Evolutionary conservation across 2,888 invertebrate genomes (phyloP).

Genomic region (Mythimna lalbum): DNA sequence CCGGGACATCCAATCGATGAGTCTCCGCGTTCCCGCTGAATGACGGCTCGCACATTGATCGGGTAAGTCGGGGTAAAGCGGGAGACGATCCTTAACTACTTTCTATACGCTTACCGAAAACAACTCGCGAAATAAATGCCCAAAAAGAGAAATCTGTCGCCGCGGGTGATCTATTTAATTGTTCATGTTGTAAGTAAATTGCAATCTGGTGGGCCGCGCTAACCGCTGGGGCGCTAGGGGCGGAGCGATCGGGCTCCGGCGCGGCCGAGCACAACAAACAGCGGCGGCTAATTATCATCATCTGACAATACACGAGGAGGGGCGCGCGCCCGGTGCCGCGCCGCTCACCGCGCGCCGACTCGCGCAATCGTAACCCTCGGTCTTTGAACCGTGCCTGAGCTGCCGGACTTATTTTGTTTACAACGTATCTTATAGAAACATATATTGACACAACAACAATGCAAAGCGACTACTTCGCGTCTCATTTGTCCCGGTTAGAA

Average conservation of each 20-base stretch:
- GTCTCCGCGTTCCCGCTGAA: conserved; percentile 76
- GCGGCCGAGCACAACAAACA: conserved; percentile 62
- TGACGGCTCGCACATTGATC: conserved; percentile 86
- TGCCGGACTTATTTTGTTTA: conserved; percentile 76
- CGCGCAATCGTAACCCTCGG: conserved; percentile 74
- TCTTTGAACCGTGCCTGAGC: conserved; percentile 80
- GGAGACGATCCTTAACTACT: conserved; percentile 44
- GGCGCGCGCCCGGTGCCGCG: conserved; percentile 60
- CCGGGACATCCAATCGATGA: conserved; percentile 80
- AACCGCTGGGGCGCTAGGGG: conserved; percentile 28
- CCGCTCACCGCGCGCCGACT: conserved; percentile 59
- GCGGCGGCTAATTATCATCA: conserved; percentile 65
- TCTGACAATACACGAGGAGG: conserved; percentile 64
- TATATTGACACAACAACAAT: conserved; percentile 44
- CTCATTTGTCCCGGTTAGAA: conserved; percentile 1
- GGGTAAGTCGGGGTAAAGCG: conserved; percentile 78
- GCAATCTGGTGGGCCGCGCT: conserved; percentile 62
- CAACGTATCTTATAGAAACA: conserved; percentile 73
- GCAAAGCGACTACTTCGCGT: conserved; percentile 9
- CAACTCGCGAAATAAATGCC: conserved; percentile 49
- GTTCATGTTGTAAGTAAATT: conserved; percentile 41
- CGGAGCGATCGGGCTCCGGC: conserved; percentile 31
- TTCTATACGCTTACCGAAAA: conserved; percentile 57
- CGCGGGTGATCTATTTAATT: conserved; percentile 61
- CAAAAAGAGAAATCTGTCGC: conserved; percentile 69